phyloP scores from a whole-genome alignment of 1,140 invertebrate species.

The Conus ventricosus region DNA sequence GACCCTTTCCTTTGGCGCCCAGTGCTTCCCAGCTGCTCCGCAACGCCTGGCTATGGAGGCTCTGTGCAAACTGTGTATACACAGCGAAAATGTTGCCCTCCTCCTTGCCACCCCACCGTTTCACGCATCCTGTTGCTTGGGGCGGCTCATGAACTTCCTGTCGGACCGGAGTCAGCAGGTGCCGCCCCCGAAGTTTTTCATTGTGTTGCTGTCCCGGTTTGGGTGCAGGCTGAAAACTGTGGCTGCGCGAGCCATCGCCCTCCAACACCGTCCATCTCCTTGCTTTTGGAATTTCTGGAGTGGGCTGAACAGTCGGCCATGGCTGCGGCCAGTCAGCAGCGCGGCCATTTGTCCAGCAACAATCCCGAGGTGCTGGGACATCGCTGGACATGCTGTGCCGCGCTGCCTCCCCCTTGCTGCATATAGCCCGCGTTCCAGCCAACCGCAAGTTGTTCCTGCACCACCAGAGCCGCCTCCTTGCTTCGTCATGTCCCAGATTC shows the following conservation, averaged over 20 bases:
- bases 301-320: constrained; percentile 94
- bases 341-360: constrained; percentile 83
- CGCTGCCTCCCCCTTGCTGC: constrained; percentile 88
- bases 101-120: constrained; percentile 97
- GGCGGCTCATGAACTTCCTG: constrained; percentile 84
- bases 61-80: constrained; percentile 96
- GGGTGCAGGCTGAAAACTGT: constrained; percentile 89
- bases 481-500: constrained; percentile 97
- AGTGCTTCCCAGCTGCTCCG: constrained; percentile 85
- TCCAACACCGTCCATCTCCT: constrained; percentile 89
- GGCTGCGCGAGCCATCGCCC: constrained; percentile 90
- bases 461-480: constrained; percentile 92
- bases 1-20: constrained; percentile 73
- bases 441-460: constrained; percentile 92
- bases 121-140: constrained; percentile 91
- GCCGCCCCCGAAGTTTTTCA: constrained; percentile 96
- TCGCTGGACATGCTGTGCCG: constrained; percentile 97
- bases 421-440: constrained; percentile 80
- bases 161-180: constrained; percentile 89
- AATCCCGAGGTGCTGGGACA: constrained; percentile 99
- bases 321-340: constrained; percentile 90
- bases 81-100: constrained; percentile 97
- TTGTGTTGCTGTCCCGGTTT: constrained; percentile 82
- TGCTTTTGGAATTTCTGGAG: constrained; percentile 97
- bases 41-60: constrained; percentile 95